phyloP scores from a whole-genome alignment of 2,888 invertebrate species.

The Apodemia zela region DNA sequence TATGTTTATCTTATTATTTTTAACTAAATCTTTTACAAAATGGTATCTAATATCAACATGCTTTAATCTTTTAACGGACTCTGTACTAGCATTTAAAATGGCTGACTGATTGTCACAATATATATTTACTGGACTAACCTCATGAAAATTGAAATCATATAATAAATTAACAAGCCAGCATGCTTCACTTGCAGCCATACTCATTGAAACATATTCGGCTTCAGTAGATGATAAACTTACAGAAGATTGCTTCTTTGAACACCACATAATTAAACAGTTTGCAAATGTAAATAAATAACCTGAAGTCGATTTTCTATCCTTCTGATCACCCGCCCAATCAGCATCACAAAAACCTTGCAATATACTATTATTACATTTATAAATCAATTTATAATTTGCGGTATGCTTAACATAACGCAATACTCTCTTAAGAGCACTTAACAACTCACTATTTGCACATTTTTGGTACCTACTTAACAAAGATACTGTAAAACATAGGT shows the following conservation, averaged over 20 bases:
- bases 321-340: slow-evolving; percentile 35
- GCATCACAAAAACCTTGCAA: slow-evolving; percentile 35
- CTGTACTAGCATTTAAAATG: slow-evolving; percentile 12
- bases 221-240: slow-evolving; percentile 28
- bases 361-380: slow-evolving; percentile 24
- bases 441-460: slow-evolving; percentile 10
- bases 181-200: slow-evolving; percentile 26
- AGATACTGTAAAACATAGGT: slow-evolving; percentile 13
- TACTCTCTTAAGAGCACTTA: slow-evolving; percentile 31
- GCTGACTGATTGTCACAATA: slow-evolving; percentile 11
- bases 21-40: slow-evolving; percentile 12
- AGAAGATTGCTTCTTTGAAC: slow-evolving; percentile 31
- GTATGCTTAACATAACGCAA: slow-evolving; percentile 36
- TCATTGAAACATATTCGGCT: slow-evolving; percentile 26
- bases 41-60: too few species aligned
- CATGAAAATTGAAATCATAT: slow-evolving; percentile 12
- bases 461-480: slow-evolving; percentile 25
- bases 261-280: slow-evolving; percentile 39
- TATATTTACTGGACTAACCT: slow-evolving; percentile 11
- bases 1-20: slow-evolving; percentile 1
- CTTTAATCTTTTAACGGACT: slow-evolving; percentile 2
- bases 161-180: slow-evolving; percentile 28
- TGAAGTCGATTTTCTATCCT: slow-evolving; percentile 35
- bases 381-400: slow-evolving; percentile 27
- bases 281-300: slow-evolving; percentile 35